Evolutionary conservation across 1,140 invertebrate species (phyloP).

Genomic region (Aphelenchoides fujianensis): DNA sequence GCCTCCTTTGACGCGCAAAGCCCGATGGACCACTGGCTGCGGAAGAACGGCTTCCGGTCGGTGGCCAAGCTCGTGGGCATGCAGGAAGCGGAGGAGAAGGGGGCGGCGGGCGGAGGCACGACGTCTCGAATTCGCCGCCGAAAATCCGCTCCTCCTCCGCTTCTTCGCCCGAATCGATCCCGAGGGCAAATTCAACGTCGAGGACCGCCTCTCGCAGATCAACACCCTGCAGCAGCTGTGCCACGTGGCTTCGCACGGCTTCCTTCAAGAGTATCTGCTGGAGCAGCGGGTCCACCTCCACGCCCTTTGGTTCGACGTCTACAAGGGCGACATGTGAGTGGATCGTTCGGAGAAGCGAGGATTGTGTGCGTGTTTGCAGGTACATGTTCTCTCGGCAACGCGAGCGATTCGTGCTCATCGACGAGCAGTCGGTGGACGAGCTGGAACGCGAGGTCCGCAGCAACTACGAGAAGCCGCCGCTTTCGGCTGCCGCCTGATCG

Average conservation of each 20-base stretch:
- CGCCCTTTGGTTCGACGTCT: constrained; percentile 94
- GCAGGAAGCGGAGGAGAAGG: neutral
- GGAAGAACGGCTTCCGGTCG: constrained; percentile 77
- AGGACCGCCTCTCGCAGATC: constrained; percentile 88
- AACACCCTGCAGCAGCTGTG: constrained; percentile 89
- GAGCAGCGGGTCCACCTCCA: constrained; percentile 79
- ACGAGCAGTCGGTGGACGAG: constrained; percentile 32
- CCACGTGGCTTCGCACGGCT: constrained; percentile 88
- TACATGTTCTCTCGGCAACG: constrained; percentile 48
- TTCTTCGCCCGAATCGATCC: constrained; percentile 91
- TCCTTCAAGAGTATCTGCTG: constrained; percentile 78
- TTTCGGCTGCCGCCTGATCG: neutral
- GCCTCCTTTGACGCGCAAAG: constrained; percentile 77
- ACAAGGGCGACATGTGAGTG: constrained; percentile 83
- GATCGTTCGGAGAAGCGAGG: neutral
- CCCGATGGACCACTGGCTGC: constrained; percentile 84
- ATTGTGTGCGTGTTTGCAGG: too few species aligned
- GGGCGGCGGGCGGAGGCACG: neutral
- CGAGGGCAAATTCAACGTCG: constrained; percentile 79
- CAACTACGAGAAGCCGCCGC: constrained; percentile 14
- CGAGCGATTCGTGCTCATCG: constrained; percentile 43
- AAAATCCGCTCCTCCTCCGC: constrained; percentile 64
- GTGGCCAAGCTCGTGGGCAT: constrained; percentile 76
- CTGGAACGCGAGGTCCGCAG: constrained; percentile 34
- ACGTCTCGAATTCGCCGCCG: constrained; percentile 49